Base-by-base conservation (phyloP, 2,113 vertebrate species). In the Baryphthengus martii region DNA sequence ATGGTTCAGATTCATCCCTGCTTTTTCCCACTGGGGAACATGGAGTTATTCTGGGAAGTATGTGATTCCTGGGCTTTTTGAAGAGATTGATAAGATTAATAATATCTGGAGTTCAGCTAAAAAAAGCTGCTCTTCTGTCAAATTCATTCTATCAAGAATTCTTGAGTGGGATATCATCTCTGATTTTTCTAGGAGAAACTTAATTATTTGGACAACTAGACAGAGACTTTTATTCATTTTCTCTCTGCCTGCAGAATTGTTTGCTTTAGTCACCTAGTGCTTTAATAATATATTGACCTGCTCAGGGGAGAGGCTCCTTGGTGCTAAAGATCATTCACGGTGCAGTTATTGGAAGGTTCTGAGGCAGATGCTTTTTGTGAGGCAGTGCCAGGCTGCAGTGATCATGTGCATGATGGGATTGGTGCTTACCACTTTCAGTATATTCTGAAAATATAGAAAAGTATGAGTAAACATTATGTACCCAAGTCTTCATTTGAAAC, bases 171-270 rank as follows among this genome's bases (percentile, higher is more conserved):
- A 80, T 63, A 83, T 67, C 19, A 67, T 33, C 11, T 72, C 65
- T 71, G 14, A 68, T 89, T 84, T 94, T 88, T 84, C 56, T 44
- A 58, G 26, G 33, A 74, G 20, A 88, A 80, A 77, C 79, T 49
- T 71, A 85, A 62, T 83, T 80, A 52, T 84, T 86, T 90, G 42
- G 50, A 70, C 31, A 92, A 76, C 35, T 47, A 71, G 29, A 74
- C 0, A 3, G 47, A 88, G 29, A 67, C 17, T 92, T 83, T 59
- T 47, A 31, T 81, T 85, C 29, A 28, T 91, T 93, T 82, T 65
- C 13, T 62, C 13, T 89, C 25, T 67, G 78, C 28, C 21, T 52
- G 37, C n/a, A 86, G 33, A 90, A 88, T 25, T 65, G 35, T 35
- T 87, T 95, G 17, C 1, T 90, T 90, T 49, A 52, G 24, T 33